A percentile compares a stretch with the other conserved stretches of the same genome.
These are phyloP conservation scores for Hyles euphorbiae DNA, from an alignment of 1,140 invertebrate genomes.

Conservation along the genomic window DNA sequence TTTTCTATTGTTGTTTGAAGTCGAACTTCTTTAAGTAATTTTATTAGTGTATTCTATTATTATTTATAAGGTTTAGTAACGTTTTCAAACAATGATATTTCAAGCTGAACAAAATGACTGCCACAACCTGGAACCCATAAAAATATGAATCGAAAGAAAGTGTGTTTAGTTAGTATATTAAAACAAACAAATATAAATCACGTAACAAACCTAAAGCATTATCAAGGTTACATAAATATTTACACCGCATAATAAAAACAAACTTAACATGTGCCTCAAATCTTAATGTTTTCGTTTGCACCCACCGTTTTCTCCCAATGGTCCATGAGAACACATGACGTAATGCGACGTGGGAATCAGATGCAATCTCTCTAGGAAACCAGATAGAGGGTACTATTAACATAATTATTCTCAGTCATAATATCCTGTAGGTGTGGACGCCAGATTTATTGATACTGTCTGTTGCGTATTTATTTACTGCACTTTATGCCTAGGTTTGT, in stretches of 20 bases:
- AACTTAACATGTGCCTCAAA: constrained; percentile 5
- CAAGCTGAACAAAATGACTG: no score
- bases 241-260: neutral
- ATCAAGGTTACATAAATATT: no score
- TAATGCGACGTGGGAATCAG: constrained; percentile 49
- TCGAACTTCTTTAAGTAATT: no score
- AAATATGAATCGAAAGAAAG: no score
- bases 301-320: constrained; percentile 35
- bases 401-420: constrained; percentile 15
- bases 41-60: no score
- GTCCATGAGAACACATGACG: constrained; percentile 42
- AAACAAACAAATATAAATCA: no score
- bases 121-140: no score
- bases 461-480: neutral
- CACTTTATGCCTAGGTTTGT: no score
- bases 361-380: constrained; percentile 32
- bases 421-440: constrained; percentile 25
- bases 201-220: neutral
- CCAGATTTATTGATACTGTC: constrained; percentile 3
- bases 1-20: no score
- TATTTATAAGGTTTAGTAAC: no score
- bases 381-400: constrained; percentile 31
- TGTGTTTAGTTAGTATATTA: no score
- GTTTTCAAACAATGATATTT: no score
- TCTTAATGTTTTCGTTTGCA: constrained; percentile 11